phyloP scores from a whole-genome alignment of 2,797 vertebrate species.

The Myotis planiceps region DNA sequence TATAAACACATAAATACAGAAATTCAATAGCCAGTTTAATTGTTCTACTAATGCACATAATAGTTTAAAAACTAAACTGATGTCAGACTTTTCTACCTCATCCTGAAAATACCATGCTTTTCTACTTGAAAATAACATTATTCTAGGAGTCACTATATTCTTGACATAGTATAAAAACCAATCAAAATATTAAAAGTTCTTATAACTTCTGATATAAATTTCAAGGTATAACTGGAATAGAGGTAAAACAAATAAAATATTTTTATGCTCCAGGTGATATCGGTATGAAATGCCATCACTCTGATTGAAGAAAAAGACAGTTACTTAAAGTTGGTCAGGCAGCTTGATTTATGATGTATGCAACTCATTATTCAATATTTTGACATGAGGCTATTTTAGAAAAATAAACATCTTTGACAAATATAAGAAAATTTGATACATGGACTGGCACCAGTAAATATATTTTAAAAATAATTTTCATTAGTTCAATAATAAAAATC shows the following conservation, averaged over 20 bases:
- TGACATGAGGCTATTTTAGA: neutral
- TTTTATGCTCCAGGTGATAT: neutral
- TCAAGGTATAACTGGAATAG: slow-evolving; percentile 3
- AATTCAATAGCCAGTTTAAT: neutral
- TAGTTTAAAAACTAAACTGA: slow-evolving; percentile 32
- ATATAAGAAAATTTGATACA: neutral
- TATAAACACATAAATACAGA: neutral
- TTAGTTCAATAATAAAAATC: slow-evolving; percentile 47
- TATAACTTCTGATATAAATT: neutral
- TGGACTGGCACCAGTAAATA: neutral
- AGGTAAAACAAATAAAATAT: slow-evolving; percentile 3
- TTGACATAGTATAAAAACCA: slow-evolving; percentile 28
- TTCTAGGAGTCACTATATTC: neutral
- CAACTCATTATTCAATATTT: slow-evolving; percentile 11
- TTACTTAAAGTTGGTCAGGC: neutral
- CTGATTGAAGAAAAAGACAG: neutral
- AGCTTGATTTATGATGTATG: slow-evolving; percentile 19
- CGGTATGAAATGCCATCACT: neutral
- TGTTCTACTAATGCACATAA: neutral
- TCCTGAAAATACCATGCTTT: neutral
- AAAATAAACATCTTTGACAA: slow-evolving; percentile 15
- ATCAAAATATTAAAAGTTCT: slow-evolving; percentile 24
- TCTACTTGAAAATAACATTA: slow-evolving; percentile 10
- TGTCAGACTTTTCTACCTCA: neutral
- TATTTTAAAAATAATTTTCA: neutral